These are phyloP conservation scores for Plemyria rubiginata DNA, from an alignment of 2,888 invertebrate species.

Conservation along the genomic window DNA sequence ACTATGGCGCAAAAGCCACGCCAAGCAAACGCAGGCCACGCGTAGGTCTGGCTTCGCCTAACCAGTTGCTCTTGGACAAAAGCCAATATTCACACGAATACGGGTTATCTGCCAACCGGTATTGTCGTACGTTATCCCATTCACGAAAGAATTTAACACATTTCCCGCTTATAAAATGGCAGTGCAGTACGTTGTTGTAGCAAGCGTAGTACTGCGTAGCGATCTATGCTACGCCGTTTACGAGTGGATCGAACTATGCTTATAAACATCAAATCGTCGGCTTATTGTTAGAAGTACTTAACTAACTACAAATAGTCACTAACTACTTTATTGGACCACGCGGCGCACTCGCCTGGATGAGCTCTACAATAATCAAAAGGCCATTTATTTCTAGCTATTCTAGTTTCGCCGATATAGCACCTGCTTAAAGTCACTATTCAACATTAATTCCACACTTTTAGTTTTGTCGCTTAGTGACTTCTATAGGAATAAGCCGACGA, in stretches of 20 bases:
- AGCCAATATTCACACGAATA: conserved; percentile 3
- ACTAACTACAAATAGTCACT: too few relatives aligned
- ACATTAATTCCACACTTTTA: too few relatives aligned
- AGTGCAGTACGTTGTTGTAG: not conserved
- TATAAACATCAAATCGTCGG: too few relatives aligned
- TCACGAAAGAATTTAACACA: not conserved
- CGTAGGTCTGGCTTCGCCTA: not conserved
- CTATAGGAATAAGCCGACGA: too few relatives aligned
- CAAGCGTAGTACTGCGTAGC: not conserved
- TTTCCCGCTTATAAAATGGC: not conserved
- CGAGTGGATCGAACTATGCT: not conserved
- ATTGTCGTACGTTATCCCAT: not conserved
- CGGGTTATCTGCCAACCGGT: not conserved
- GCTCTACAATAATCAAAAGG: too few relatives aligned
- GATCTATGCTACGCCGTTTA: not conserved
- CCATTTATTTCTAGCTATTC: too few relatives aligned
- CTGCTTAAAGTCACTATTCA: too few relatives aligned
- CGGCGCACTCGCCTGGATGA: too few relatives aligned
- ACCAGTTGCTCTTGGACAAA: conserved; percentile 19
- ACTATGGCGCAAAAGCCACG: not conserved
- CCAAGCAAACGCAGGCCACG: not conserved
- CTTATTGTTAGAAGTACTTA: too few relatives aligned
- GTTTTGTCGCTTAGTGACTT: too few relatives aligned
- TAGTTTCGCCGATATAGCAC: too few relatives aligned
- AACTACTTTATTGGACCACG: too few relatives aligned